Evolutionary conservation across 1,140 invertebrate genomes (phyloP).

Genomic region (Pomacea maculata): DNA sequence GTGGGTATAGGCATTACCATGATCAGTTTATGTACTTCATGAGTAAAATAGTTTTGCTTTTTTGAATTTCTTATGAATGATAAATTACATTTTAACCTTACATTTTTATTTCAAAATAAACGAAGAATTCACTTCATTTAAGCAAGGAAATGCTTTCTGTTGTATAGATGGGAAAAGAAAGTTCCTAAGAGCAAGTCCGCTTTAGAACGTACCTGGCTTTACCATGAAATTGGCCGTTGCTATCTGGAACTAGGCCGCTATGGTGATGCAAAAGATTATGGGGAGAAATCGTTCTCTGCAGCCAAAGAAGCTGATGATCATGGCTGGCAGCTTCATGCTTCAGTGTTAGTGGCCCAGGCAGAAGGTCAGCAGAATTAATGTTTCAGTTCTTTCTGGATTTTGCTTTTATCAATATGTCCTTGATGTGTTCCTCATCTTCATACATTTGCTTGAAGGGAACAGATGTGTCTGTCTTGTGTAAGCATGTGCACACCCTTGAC

Average conservation of each 20-base stretch:
- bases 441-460: too few species aligned
- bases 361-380: constrained; percentile 43
- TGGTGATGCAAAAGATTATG: constrained; percentile 60
- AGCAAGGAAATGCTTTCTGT: not conserved
- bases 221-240: constrained; percentile 66
- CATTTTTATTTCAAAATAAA: too few species aligned
- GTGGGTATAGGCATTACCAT: constrained; percentile 39
- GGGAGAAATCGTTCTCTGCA: constrained; percentile 60
- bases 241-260: constrained; percentile 60
- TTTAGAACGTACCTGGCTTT: constrained; percentile 64
- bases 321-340: constrained; percentile 64
- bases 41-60: too few species aligned
- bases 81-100: too few species aligned
- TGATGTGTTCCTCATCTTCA: too few species aligned
- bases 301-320: constrained; percentile 61
- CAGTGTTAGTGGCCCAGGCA: constrained; percentile 62
- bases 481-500: too few species aligned
- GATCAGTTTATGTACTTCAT: too few species aligned
- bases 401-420: not conserved
- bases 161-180: constrained; percentile 59
- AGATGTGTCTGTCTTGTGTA: too few species aligned
- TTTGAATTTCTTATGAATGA: too few species aligned
- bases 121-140: not conserved
- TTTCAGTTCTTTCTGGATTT: constrained; percentile 1
- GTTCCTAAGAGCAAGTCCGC: constrained; percentile 55